These are phyloP conservation scores for Poeciliopsis turneri DNA, from an alignment of 2,797 vertebrate species.

Conservation along the genomic window DNA sequence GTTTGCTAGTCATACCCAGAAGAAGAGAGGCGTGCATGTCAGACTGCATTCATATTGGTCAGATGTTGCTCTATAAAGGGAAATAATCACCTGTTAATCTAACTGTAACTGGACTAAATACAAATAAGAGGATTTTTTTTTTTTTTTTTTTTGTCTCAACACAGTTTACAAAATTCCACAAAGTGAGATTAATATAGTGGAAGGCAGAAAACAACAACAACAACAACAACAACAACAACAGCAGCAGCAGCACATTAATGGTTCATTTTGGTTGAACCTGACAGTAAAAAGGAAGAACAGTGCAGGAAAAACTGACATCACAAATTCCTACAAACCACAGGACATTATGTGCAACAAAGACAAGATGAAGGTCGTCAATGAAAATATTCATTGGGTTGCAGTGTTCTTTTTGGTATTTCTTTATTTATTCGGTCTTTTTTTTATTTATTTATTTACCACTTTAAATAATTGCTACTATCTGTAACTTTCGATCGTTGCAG, in stretches of 20 bases:
- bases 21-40: neutral
- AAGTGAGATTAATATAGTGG: neutral
- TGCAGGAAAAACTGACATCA: neutral
- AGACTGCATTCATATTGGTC: neutral
- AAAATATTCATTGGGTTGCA: neutral
- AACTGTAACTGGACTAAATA: conserved; percentile 11
- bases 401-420: neutral
- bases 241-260: neutral
- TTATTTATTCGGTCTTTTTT: too few species aligned
- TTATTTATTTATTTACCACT: neutral
- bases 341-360: neutral
- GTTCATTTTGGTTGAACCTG: neutral
- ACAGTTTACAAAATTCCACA: neutral
- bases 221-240: too few species aligned
- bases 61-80: conserved; percentile 5
- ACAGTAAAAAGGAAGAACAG: neutral
- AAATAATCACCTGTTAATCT: neutral
- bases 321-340: neutral
- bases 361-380: neutral
- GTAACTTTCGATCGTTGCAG: neutral
- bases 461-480: neutral
- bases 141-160: neutral
- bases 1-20: neutral
- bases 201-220: neutral
- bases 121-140: neutral